A percentile compares a stretch with the other conserved stretches of the same genome.
phyloP scores from a whole-genome alignment of 2,888 invertebrate species.

The Eustalomyia histrio region DNA sequence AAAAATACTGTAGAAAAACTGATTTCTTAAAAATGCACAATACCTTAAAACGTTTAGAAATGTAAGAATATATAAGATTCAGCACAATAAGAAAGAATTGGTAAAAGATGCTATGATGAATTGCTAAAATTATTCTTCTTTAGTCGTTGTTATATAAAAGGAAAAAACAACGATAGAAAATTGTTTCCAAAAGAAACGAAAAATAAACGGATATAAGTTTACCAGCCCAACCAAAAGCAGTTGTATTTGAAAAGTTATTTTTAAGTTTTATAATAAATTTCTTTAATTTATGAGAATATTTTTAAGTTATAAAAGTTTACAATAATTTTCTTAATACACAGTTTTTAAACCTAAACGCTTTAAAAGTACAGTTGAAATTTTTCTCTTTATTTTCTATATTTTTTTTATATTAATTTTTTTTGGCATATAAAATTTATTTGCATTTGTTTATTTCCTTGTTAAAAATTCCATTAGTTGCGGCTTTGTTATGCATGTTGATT shows the following conservation, averaged over 20 bases:
- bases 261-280: no score
- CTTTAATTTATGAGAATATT: neutral
- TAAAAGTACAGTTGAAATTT: neutral
- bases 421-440: neutral
- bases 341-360: neutral
- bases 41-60: slow-evolving; percentile 29
- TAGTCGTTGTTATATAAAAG: slow-evolving; percentile 13
- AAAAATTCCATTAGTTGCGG: slow-evolving; percentile 6
- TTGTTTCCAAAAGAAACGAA: no score
- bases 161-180: neutral
- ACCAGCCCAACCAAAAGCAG: no score
- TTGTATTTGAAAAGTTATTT: no score
- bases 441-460: slow-evolving; percentile 1
- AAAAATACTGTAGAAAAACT: slow-evolving; percentile 5
- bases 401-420: neutral
- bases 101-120: slow-evolving; percentile 48
- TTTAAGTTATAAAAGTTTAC: neutral
- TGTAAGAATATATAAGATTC: slow-evolving; percentile 2
- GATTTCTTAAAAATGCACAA: slow-evolving; percentile 29
- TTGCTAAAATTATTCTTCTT: slow-evolving; percentile 47
- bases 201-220: no score
- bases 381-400: neutral
- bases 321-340: neutral
- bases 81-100: neutral
- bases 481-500: neutral